Evolutionary conservation across 1,140 invertebrate species (phyloP), one percentile per base, ranked within the genome.

Genomic region (Littorina saxatilis): DNA sequence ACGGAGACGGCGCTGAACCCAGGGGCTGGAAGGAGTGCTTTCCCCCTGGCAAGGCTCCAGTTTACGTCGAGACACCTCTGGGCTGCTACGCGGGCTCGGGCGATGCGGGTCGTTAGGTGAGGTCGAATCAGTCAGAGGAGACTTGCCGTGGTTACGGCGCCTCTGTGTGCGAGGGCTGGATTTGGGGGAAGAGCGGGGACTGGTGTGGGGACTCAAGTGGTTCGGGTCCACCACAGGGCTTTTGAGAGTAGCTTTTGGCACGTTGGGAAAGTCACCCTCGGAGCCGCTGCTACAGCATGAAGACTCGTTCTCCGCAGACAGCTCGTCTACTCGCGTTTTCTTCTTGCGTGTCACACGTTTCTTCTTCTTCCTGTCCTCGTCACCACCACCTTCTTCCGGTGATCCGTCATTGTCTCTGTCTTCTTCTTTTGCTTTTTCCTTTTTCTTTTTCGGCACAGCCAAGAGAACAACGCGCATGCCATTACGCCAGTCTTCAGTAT

Each of bases 401-500:
- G 82, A 66, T 13, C 83, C 85, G 58, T 85, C 84, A 85, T 86
- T 75, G 11, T 83, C 78, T 61, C 83, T 87, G 32, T 88, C 85
- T 70, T 87, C 86, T 83, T 90, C 87, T 15, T n/a, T n/a, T n/a
- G n/a, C n/a, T 81, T 90, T 88, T 15, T 87, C 87, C 77, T 88
- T 84, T 43, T 90, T 89, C 73, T 90, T 91, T 81, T 90, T 88
- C 32, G 84, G 84, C 39, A 85, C 83, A 37, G 90, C 87, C n/a
- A 91, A 81, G 11, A 88, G 87, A 20, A 89, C 92, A 66, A 94
- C 92, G 84, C 93, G 91, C 89, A 95, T 89, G 83, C 94, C 93
- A 83, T 92, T 89, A 95, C 90, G 85, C 90, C 89, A 90, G 66
- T 92, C 90, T 70, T 92, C 90, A 77, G 87, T 90, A 77, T 91